Evolutionary conservation across 2,888 invertebrate genomes (phyloP).

Genomic region (Drosophila tanythrix): DNA sequence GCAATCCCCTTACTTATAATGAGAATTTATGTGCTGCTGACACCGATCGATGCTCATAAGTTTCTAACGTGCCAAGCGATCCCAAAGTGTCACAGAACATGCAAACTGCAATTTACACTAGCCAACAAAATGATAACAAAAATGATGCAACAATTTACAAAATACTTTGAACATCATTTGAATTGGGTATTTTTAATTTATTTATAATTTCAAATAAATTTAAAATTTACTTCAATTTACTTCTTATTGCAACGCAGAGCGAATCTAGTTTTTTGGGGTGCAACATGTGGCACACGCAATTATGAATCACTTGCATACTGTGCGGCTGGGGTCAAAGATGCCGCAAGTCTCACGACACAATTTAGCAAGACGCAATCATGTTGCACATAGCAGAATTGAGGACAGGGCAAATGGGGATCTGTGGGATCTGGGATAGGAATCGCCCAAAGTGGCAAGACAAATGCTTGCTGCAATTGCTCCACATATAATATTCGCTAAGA

Average conservation of each 20-base stretch:
- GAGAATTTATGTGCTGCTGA: conserved; percentile 79
- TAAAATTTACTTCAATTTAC: not conserved
- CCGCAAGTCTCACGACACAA: conserved; percentile 75
- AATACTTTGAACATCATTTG: too few species aligned
- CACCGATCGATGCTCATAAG: conserved; percentile 65
- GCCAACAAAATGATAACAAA: conserved; percentile 13
- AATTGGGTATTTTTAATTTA: not conserved
- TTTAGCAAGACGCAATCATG: conserved; percentile 37
- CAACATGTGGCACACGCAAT: conserved; percentile 31
- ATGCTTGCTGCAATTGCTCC: conserved; percentile 37
- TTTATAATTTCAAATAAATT: not conserved
- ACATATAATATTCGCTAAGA: conserved; percentile 33
- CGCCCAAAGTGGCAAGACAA: conserved; percentile 18
- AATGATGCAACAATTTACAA: not conserved
- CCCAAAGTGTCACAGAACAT: conserved; percentile 65
- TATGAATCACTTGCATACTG: conserved; percentile 67
- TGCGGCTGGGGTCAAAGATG: conserved; percentile 72
- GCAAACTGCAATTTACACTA: conserved; percentile 70
- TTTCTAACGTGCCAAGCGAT: conserved; percentile 38
- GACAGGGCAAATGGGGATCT: conserved; percentile 22
- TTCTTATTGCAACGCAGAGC: not conserved
- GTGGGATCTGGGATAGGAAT: conserved; percentile 10
- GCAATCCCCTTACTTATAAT: conserved; percentile 54
- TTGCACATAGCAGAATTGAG: conserved; percentile 12
- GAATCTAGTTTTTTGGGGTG: conserved; percentile 17